phyloP scores from a whole-genome alignment of 2,888 invertebrate genomes.

The Heterodera filipjevi region DNA sequence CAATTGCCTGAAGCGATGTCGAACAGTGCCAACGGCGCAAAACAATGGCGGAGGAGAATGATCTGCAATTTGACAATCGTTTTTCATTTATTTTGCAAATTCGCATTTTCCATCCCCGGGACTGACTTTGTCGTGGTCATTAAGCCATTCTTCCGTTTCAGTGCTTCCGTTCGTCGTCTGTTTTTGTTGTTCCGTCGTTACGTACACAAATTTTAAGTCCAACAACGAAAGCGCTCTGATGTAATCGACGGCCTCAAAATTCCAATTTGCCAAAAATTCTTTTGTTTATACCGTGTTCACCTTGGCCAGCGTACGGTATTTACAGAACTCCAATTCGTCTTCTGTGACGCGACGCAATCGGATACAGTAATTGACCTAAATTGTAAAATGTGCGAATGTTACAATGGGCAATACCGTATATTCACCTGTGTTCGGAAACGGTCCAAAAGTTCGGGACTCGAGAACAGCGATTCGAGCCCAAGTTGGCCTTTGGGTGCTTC shows the following conservation, averaged over 20 bases:
- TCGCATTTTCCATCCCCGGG: not conserved
- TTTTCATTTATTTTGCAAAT: not conserved
- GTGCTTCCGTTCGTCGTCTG: not conserved
- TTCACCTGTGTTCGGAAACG: constrained; percentile 46
- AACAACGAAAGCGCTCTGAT: constrained; percentile 40
- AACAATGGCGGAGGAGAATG: constrained; percentile 49
- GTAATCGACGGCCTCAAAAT: constrained; percentile 44
- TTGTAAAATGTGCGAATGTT: not conserved
- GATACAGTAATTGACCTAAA: constrained; percentile 44
- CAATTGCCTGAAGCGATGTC: constrained; percentile 45
- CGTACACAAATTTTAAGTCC: constrained; percentile 10
- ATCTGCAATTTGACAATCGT: constrained; percentile 35
- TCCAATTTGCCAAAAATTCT: constrained; percentile 47
- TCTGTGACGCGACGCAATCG: constrained; percentile 43
- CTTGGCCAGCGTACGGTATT: constrained; percentile 47
- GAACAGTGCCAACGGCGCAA: constrained; percentile 52
- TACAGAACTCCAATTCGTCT: constrained; percentile 50
- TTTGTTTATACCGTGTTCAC: not conserved
- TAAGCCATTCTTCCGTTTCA: not conserved
- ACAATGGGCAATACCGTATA: not conserved
- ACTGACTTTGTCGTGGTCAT: constrained; percentile 33
- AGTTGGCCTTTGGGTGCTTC: constrained; percentile 33
- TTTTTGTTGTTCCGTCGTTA: not conserved
- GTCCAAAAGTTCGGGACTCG: constrained; percentile 53
- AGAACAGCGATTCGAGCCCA: constrained; percentile 36